These are phyloP conservation scores for Addax nasomaculatus DNA, from an alignment of 2,113 vertebrate genomes.

Conservation along the genomic window DNA sequence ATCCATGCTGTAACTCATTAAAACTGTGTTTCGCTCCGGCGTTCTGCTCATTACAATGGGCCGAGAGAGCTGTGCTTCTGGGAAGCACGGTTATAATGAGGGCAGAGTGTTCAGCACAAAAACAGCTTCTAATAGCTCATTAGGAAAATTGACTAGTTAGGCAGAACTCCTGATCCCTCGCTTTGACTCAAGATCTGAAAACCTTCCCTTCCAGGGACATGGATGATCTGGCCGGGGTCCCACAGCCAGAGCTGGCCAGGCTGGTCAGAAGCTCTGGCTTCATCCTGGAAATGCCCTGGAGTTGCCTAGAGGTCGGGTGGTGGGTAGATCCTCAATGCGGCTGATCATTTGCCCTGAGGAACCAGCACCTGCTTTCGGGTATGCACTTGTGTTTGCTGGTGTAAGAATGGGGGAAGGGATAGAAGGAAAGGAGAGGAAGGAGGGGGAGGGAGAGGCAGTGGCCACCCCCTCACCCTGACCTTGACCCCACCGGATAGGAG, in stretches of 20 bases:
- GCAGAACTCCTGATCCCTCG: constrained; percentile 47
- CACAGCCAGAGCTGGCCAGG: not conserved
- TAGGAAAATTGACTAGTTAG: constrained; percentile 76
- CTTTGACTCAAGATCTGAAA: constrained; percentile 73
- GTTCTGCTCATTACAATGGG: constrained; percentile 75
- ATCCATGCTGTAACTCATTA: constrained; percentile 74
- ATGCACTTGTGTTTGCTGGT: not conserved
- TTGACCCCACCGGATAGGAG: not conserved
- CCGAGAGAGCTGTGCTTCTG: constrained; percentile 69
- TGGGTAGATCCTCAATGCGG: not conserved
- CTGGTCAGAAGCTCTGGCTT: not conserved
- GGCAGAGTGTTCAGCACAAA: constrained; percentile 75
- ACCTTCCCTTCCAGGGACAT: constrained; percentile 8
- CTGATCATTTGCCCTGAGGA: not conserved
- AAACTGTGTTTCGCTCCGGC: constrained; percentile 57
- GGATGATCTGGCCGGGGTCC: not conserved
- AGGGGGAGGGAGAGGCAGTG: no score
- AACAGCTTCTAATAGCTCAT: constrained; percentile 80
- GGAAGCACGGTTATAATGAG: constrained; percentile 77
- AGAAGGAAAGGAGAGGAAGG: no score
- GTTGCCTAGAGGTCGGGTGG: not conserved
- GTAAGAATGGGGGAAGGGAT: not conserved
- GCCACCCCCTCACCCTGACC: not conserved
- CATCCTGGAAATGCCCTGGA: not conserved
- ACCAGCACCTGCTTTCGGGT: not conserved